These are phyloP conservation scores for Dynastes tityus DNA, from an alignment of 2,888 invertebrate species.

Conservation along the genomic window DNA sequence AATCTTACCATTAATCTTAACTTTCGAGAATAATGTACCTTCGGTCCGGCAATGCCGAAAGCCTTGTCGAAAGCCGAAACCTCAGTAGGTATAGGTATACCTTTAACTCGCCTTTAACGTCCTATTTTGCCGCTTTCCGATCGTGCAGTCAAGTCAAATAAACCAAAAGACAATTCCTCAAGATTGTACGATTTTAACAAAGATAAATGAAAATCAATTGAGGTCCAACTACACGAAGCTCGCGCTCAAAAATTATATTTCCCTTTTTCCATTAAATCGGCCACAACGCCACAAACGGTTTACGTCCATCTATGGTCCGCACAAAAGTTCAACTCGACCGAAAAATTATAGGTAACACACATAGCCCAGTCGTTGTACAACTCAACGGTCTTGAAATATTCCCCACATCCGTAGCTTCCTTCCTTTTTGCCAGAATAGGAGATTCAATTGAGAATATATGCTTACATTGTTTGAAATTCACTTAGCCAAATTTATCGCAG, in stretches of 20 bases:
- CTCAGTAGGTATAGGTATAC: conserved; percentile 14
- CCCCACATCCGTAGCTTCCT: background rate
- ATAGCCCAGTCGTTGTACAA: conserved; percentile 43
- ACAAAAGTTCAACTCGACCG: conserved; percentile 53
- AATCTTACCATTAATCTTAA: conserved; percentile 63
- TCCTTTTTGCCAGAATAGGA: too few relatives aligned
- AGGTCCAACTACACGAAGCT: conserved; percentile 48
- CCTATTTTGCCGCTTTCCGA: background rate
- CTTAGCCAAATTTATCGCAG: too few relatives aligned
- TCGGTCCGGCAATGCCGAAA: conserved; percentile 56
- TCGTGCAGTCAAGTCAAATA: conserved; percentile 57
- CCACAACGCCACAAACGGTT: conserved; percentile 39
- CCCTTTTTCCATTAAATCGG: conserved; percentile 52
- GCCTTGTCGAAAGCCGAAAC: conserved; percentile 17
- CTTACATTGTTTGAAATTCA: too few relatives aligned
- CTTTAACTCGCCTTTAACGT: background rate
- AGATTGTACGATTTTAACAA: conserved; percentile 56
- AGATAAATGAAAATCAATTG: conserved; percentile 61
- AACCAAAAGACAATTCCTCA: conserved; percentile 55
- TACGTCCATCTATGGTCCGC: conserved; percentile 51
- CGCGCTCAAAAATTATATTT: conserved; percentile 48
- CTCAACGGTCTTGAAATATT: conserved; percentile 18
- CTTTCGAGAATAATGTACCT: conserved; percentile 61
- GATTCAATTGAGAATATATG: too few relatives aligned
- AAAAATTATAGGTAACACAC: conserved; percentile 53